phyloP scores from a whole-genome alignment of 2,113 vertebrate genomes.

The Lepus americanus region DNA sequence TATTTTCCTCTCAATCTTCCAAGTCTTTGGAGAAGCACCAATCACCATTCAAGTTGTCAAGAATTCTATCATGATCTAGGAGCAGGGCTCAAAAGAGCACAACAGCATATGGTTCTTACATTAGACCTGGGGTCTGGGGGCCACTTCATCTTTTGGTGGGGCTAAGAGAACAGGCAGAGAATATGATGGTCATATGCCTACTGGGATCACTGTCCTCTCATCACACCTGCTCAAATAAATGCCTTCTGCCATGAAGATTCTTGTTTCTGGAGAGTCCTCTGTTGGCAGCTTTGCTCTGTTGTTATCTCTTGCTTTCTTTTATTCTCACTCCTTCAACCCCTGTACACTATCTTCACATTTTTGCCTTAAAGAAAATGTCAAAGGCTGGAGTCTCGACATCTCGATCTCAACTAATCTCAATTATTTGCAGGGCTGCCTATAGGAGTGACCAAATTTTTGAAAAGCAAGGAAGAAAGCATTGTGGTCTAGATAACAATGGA shows the following conservation, averaged over 20 bases:
- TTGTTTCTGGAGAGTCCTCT: conserved; percentile 34
- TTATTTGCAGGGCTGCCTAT: neutral
- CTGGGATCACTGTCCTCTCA: conserved; percentile 68
- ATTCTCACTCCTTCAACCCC: neutral
- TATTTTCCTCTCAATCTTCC: conserved; percentile 79
- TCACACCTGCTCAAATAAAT: conserved; percentile 55
- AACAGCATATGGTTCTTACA: conserved; percentile 78
- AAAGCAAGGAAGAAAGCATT: neutral
- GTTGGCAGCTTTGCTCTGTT: neutral
- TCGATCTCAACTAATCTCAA: neutral
- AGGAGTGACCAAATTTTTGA: neutral
- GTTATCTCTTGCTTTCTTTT: neutral
- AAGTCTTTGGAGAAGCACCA: conserved; percentile 83
- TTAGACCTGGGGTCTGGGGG: conserved; percentile 76
- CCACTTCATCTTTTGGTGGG: conserved; percentile 78
- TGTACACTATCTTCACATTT: neutral
- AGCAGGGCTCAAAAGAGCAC: conserved; percentile 70
- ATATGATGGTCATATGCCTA: conserved; percentile 67
- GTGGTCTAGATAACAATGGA: neutral
- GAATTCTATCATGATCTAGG: conserved; percentile 80
- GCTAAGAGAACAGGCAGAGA: conserved; percentile 67
- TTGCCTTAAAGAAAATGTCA: neutral
- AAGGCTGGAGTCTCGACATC: neutral
- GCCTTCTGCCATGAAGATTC: conserved; percentile 51
- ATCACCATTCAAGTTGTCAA: conserved; percentile 83